Base-by-base conservation (phyloP, 2,113 vertebrate species). In the Mastomys natalensis region DNA sequence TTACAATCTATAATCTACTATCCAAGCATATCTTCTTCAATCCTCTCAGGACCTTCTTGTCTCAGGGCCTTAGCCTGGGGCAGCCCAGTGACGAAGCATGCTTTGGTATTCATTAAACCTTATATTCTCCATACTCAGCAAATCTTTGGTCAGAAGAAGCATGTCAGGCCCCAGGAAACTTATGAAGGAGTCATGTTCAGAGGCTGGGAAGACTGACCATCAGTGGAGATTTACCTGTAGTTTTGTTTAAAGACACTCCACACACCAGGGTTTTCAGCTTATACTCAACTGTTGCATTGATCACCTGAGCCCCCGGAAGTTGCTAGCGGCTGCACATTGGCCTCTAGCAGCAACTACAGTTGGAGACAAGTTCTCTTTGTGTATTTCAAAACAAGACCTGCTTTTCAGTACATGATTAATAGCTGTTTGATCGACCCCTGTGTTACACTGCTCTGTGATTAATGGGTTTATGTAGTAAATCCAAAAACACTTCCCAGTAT, bases 201-300 rank as follows among this genome's bases (percentile, higher is more conserved):
- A 43, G 81, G 24, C 9, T 43, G 5, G 37, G 26, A 66, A 48
- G 17, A 17, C 43, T 48, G 48, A 37, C 19, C 21, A 34, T 62
- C 19, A 68, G 62, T 34, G 29, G 16, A 86, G 26, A 19, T 37
- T 29, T 31, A 45, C 58, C 40, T 62, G 43, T 85, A 19, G 26
- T 40, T 82, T 85, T 43, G 58, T 6, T 19, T 31, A 31, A 6
- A 45, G 58, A 34, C 10, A 12, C 31, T n/a, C n/a, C 4, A 21
- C 13, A 3, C 9, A 34, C 0, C 45, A 51, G 58, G 21, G 19
- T 3, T 34, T 22, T 48, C 0, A 85, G 29, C n/a, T 16, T 17
- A 9, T 4, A 8, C 1, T 16, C 15, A 21, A 6, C 0, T 1
- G 3, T 3, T 22, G 7, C 1, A 0, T 0, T 37, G 58, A 24